Base-by-base conservation (phyloP, 2,113 vertebrate genomes). In the Melospiza melodia region DNA sequence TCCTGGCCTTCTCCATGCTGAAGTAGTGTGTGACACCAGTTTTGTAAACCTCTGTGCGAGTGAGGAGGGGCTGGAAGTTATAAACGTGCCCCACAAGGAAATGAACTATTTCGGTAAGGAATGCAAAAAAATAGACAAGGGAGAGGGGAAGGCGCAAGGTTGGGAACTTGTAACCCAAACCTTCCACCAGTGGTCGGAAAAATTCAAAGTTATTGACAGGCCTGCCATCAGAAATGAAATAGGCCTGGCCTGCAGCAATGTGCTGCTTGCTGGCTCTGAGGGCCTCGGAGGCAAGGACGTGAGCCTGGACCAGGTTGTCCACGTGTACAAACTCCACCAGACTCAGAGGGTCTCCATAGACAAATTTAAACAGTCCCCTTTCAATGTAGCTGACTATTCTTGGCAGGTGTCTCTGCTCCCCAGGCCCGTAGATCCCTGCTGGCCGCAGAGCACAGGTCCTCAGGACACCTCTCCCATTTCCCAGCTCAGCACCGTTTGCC, bases 121-220 rank as follows among this genome's bases (percentile, higher is more conserved):
- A 99, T 12, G 99, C 99, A 33, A 99, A 97, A 46, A 98, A 97
- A 94, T 99, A 99, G 77, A 99, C 85, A 9, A 99, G 94, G 18
- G 95, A 91, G 57, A 99, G 35, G 1, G 99, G 99, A 21, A 99
- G 97, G 31, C 98, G 98, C 13, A 97, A 14, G 12, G 96, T 98
- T 2, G 99, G 99, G 96, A 99, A 99, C 1, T 94, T 55, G 84
- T 99, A 99, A 59, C 99, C 99, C 75, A 99, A 90, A 28, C 99
- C 99, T 96, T 99, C 99, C 3, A 99, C 98, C 2, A 99, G 94
- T 0, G 99, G 99, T 68, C 98, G 97, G 95, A 99, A 99, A 96
- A 99, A 99, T 72, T 99, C 99, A 69, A 99, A 99, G 93, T 99
- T 99, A 95, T 99, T 99, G 52, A 99, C 96, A 0, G 99, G 99